Base-by-base conservation (phyloP, 2,888 invertebrate genomes). In the Leucophenga maculata region DNA sequence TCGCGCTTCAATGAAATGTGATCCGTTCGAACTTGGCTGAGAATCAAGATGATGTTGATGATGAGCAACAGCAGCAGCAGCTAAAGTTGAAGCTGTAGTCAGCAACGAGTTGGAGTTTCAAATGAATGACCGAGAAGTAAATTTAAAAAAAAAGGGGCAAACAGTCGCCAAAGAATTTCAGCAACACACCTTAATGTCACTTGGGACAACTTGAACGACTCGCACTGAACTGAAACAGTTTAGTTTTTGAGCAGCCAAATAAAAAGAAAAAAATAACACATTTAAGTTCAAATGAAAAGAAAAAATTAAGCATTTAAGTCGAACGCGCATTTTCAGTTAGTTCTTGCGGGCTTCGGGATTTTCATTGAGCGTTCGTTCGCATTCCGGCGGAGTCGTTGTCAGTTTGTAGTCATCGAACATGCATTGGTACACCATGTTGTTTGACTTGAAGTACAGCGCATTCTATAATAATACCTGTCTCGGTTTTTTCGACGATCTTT, bases 381-480 rank as follows among this genome's bases (percentile, higher is more conserved):
- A 60, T 60, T 60, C 60, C 39, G 16, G 16, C 32, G 13, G 13
- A 14, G 20, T 46, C 39, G 59, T 57, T 84, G 83, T 84, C 83
- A 83, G 78, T 82, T 83, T 39, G 39, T 77, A 81, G 82, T 85
- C 82, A 85, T 85, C 85, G 86, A 86, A 86, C 86, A 86, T 80
- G 86, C 86, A 85, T 86, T 86, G 85, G 84, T 78, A 86, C 86
- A 86, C 78, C 84, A 78, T 78, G 77, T 75, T 72, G 75, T 48
- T 48, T 57, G 73, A 77, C 71, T 76, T 75, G 75, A 70, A 70
- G 70, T 66, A 69, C 31, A 46, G 46, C 46, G 46, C 14, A 44
- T 46, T 46, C 62, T 20, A 46, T 70, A 69, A 60, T 39, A n/a
- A 16, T 31, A 55, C 20, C 22, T 55, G 31, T 68, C 70, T 67